phyloP scores from a whole-genome alignment of 2,113 vertebrate species.

The Chloebia gouldiae region DNA sequence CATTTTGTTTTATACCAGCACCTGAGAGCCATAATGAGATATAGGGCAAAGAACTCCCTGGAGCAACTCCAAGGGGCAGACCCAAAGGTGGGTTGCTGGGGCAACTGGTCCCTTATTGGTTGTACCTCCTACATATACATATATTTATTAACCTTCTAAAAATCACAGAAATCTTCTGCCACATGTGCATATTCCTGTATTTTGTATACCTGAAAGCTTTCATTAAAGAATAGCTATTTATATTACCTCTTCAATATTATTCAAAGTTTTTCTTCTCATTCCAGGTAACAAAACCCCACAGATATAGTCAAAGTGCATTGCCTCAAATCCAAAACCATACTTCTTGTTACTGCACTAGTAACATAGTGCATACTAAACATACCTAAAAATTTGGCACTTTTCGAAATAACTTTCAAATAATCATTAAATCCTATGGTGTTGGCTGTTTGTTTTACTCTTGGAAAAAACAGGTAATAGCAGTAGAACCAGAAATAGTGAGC shows the following conservation, averaged over 20 bases:
- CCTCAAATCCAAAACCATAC: background rate
- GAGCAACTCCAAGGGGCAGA: background rate
- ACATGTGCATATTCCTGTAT: background rate
- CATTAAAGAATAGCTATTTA: background rate
- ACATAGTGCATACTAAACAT: background rate
- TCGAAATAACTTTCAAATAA: background rate
- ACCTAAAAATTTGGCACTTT: background rate
- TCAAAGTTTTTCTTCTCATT: background rate
- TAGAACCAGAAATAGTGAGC: background rate
- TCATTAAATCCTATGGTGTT: background rate
- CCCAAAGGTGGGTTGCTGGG: background rate
- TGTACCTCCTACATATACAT: background rate
- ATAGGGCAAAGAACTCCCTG: background rate
- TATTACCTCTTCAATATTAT: background rate
- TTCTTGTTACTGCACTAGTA: background rate
- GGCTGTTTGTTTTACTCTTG: background rate
- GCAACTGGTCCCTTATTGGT: background rate
- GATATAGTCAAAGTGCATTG: background rate
- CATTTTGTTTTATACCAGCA: background rate
- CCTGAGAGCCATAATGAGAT: background rate
- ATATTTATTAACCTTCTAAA: background rate
- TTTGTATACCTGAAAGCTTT: background rate
- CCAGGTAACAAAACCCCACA: background rate
- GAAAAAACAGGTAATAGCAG: background rate
- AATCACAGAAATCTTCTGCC: background rate